Base-by-base conservation (phyloP, 2,888 invertebrate species). In the Drosophila flavopinicola region DNA sequence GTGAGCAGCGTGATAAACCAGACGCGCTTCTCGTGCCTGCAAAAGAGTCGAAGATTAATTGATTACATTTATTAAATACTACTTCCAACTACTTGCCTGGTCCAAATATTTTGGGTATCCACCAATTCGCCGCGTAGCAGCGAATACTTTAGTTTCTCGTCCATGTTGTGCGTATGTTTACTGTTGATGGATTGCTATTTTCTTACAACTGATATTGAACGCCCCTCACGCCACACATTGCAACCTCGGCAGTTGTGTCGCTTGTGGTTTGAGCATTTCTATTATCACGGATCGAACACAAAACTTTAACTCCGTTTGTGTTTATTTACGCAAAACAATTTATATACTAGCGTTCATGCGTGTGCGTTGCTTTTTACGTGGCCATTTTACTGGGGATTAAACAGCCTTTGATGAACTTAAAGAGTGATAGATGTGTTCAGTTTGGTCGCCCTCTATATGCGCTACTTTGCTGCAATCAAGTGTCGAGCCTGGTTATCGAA, bases 1-100 rank as follows among this genome's bases (percentile, higher is more conserved):
- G 92, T 91, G 56, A 94, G 92, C 41, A 95, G 87, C 9, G 92
- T 92, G 9, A 93, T 78, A 64, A 94, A 93, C 94, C 94, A 94
- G 78, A 92, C 90, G 70, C 92, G 90, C 57, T 93, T 92, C 69
- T 93, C 94, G 67, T 90, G 90, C 64, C 93, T 93, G 64, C 10
- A 87, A 29, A 20, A 6, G 11, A 6, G 9, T 2, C 29, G 3
- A 5, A 6, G 2, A 9, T n/a, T 13, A 23, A 23, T 29, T 29
- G 9, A 2, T n/a, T 38, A 6, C 7, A 6, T 7, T 3, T 2
- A 20, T 5, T 1, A 2, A 13, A 10, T 11, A 0, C 7, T 5
- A 20, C 2, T n/a, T 5, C 9, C 23, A 6, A 30, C 1, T 30
- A 30, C 33, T 70, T 75, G 88, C 91, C 91, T 88, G 44, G 89